Base-by-base conservation (phyloP, 2,888 invertebrate genomes). In the Cotesia congregata region DNA sequence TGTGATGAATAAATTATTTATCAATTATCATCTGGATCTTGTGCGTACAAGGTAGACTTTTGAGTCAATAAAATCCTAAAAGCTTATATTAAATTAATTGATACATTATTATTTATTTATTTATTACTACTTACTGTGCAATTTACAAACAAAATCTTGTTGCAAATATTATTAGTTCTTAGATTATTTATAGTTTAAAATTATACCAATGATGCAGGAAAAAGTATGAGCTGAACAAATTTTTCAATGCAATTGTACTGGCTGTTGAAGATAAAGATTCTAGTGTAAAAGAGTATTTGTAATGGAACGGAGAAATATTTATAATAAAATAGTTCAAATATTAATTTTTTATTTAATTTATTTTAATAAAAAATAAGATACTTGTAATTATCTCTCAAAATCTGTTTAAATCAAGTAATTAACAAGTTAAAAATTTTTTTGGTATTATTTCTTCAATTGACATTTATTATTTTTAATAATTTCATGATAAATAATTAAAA, bases 1-100 rank as follows among this genome's bases (percentile, higher is more conserved):
- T 70, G 70, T 70, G 70, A 70, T 70, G 20, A 20, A 50, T 60
- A 7, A 70, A 38, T 20, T 12, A 70, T 70, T 70, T 60, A 70
- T 70, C 12, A 50, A 6, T 6, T 50, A 12, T 50, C 50, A 50
- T 50, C 50, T 50, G 12, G 50, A 12, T 6, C 9, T 7, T 50
- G 9, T 2, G 50, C 12, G 50, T 50, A 30, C 50, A 50, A 50
- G 50, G 7, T 30, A 30, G 30, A 50, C 50, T 50, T 50, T 50
- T 50, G 50, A 12, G 50, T 50, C 7, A 50, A 50, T 50, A 50
- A 12, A 50, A 50, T 50, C 1, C 12, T 7, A 50, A 50, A 50
- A 7, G 7, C 50, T 50, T 12, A 50, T 50, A 12, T 12, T 50
- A 50, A 4, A 50, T 50, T 50, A 7, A 50, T 50, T 50, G 4